Evolutionary conservation across 2,797 vertebrate genomes (phyloP), one percentile per base, ranked within the genome.

Genomic region (Amblyraja radiata): DNA sequence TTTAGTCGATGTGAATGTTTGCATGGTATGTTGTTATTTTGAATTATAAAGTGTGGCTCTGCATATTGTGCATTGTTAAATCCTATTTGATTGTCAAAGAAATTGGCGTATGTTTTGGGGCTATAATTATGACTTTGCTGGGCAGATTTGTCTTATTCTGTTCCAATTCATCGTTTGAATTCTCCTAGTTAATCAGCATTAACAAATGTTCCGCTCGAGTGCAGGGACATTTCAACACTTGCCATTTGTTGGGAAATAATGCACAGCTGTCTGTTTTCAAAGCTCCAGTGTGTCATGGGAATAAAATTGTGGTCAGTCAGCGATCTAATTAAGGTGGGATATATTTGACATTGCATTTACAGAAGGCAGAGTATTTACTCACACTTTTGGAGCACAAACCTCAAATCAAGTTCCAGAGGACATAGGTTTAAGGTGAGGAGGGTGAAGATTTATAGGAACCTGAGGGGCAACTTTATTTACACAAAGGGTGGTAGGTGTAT

Each of bases 231-330:
- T 16, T 9, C 14, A 65, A 88, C 84, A 88, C 28, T 21, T 65
- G 61, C 11, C 32, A 8, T 11, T 7, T 68, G 63, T 88, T 88
- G 84, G 36, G 61, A 68, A 58, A 7, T 23, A n/a, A 32, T 36
- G 63, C n/a, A 36, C n/a, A 36, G 61, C 84, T 88, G 61, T 68
- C 65, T 88, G 84, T 68, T 88, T 88, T 88, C 61, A 68, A 88
- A 88, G 61, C 65, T 28, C 16, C 32, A n/a, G 0, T 68, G 84
- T 14, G 18, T 88, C 16, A 1, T 88, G n/a, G n/a, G 84, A 68
- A 88, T 36, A n/a, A 68, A 18, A 68, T 68, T 88, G 13, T 88
- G 84, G 84, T 36, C 80, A 58, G 46, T 25, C 13, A 88, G 58
- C 1, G 16, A 88, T 68, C 61, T 36, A 68, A 88, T 88, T n/a